Conservation (phyloP, 2,888 invertebrate genomes). For the Geophilus truncorum region DNA sequence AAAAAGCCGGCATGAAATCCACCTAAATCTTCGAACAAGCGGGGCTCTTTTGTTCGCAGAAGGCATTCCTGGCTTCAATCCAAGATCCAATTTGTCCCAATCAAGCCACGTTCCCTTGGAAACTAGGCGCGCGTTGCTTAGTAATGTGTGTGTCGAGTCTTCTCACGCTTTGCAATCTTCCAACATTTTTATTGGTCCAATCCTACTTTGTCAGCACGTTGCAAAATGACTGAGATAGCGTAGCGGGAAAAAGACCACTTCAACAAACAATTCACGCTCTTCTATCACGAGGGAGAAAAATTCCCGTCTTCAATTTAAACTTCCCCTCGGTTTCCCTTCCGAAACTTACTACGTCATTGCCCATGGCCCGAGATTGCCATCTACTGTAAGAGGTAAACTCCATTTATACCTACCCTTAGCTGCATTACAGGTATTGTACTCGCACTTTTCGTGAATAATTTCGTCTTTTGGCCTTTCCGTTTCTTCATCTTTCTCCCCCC, state of each 20-base stretch:
- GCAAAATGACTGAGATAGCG: neutral
- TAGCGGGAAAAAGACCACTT: neutral
- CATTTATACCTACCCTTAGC: no score
- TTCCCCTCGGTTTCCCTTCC: neutral
- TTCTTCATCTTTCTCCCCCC: neutral
- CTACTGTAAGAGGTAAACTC: neutral
- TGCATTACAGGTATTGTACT: neutral
- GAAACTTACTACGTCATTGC: neutral
- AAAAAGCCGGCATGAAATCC: no score
- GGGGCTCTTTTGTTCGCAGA: neutral
- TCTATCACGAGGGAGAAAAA: neutral
- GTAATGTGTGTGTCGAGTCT: neutral
- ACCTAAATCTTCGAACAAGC: neutral
- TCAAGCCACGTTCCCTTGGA: neutral
- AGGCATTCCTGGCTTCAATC: neutral
- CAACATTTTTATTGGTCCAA: neutral
- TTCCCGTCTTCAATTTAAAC: neutral
- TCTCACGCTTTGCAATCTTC: neutral
- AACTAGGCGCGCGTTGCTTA: neutral
- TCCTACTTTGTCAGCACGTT: neutral
- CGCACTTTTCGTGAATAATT: neutral
- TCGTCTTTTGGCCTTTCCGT: neutral
- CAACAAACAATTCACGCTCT: neutral
- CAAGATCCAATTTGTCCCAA: neutral
- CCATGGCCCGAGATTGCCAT: neutral